Conservation (phyloP, 2,113 vertebrate genomes). For the Lampris megalopsis region DNA sequence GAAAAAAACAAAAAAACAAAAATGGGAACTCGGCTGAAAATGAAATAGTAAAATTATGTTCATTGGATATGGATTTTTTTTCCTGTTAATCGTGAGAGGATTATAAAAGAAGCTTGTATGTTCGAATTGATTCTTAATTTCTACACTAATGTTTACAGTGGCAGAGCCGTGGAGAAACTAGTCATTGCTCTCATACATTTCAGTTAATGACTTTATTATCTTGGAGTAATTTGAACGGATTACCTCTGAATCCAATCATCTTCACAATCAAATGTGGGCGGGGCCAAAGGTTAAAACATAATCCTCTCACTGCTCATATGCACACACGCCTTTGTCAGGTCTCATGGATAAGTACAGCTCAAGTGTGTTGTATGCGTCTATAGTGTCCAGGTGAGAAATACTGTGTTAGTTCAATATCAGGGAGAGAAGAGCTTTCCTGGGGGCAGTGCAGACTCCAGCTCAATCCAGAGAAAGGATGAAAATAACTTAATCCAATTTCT, state of each 20-base stretch:
- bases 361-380: constrained; percentile 54
- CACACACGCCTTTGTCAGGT: constrained; percentile 47
- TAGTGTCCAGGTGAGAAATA: constrained; percentile 52
- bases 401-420: constrained; percentile 68
- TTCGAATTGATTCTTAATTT: too few relatives aligned
- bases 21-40: constrained; percentile 78
- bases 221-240: constrained; percentile 33
- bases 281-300: constrained; percentile 42
- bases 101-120: constrained; percentile 50
- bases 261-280: constrained; percentile 16
- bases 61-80: constrained; percentile 72
- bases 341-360: constrained; percentile 53
- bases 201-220: constrained; percentile 29
- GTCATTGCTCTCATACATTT: constrained; percentile 46
- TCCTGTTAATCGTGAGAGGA: constrained; percentile 62
- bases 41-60: constrained; percentile 59
- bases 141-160: constrained; percentile 27
- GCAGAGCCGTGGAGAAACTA: not conserved
- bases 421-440: constrained; percentile 74
- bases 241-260: constrained; percentile 34
- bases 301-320: constrained; percentile 41
- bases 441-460: constrained; percentile 74
- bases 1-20: constrained; percentile 75
- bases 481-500: constrained; percentile 58
- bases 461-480: constrained; percentile 52